Conservation (phyloP, 2,888 invertebrate genomes). For the Drepana falcataria region DNA sequence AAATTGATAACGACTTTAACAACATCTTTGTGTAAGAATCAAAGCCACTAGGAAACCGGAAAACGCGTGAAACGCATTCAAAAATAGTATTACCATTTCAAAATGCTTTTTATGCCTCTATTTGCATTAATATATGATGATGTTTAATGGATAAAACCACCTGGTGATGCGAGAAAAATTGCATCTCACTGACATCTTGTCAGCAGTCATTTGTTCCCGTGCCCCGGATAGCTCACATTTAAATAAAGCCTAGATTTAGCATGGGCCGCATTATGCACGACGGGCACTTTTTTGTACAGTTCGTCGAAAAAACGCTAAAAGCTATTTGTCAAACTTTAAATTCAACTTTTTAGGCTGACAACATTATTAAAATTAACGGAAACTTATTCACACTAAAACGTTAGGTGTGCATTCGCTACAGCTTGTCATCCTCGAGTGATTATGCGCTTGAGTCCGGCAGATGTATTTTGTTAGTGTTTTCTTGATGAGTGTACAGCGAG, state of each 20-base stretch:
- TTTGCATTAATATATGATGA: slow-evolving; percentile 44
- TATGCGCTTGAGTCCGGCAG: background rate
- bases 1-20: too few species aligned
- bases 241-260: slow-evolving; percentile 59
- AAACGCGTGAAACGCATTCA: slow-evolving; percentile 2
- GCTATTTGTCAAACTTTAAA: slow-evolving; percentile 6
- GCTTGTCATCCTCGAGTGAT: too few species aligned
- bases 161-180: slow-evolving; percentile 69
- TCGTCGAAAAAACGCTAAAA: background rate
- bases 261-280: slow-evolving; percentile 25
- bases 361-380: slow-evolving; percentile 1
- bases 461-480: slow-evolving; percentile 12
- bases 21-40: background rate
- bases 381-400: background rate
- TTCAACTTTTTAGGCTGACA: background rate
- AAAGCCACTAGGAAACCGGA: background rate
- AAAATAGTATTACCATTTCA: slow-evolving; percentile 16
- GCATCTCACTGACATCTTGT: slow-evolving; percentile 62
- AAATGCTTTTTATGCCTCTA: slow-evolving; percentile 20
- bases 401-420: background rate
- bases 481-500: slow-evolving; percentile 37
- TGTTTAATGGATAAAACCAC: slow-evolving; percentile 71
- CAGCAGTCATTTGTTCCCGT: slow-evolving; percentile 61
- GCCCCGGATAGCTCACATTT: slow-evolving; percentile 41
- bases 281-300: slow-evolving; percentile 16